Evolutionary conservation across 2,888 invertebrate species (phyloP), one percentile per base, ranked within the genome.

Genomic region (Lasius platythorax): DNA sequence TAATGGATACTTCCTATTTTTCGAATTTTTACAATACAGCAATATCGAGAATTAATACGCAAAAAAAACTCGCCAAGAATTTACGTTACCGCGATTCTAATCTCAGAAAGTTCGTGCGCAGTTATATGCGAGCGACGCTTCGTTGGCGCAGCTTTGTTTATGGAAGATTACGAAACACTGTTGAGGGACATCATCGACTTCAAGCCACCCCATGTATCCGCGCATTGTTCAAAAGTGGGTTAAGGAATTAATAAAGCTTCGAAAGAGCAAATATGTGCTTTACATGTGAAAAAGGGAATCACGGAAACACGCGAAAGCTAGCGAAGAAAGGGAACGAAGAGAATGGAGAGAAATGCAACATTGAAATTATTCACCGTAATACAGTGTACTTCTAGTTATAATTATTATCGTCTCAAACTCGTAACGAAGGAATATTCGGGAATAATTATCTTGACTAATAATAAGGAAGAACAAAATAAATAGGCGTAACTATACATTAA

Each of bases 221-320:
- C 50, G 81, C 64, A 83, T 87, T 87, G 84, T 87, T 81, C 63
- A 74, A 84, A 87, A 86, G 79, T 87, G 67, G 84, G 84, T 83
- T 87, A 86, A 83, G 86, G 76, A 84, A 84, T 82, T 87, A 87
- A 84, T 87, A 86, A 84, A 86, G 75, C 66, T 86, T 75, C 37
- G 79, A 81, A 56, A 76, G 66, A 46, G 33, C 33, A 68, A 68
- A 73, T 43, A 28, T 72, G 72, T 63, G 46, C 64, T 53, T 53
- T 64, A 74, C 28, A 40, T 30, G 50, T 18, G 58, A 37, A 81
- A 50, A 67, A 43, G 37, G 43, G 58, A 72, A 72, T 70, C 33
- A 40, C 30, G 43, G 70, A 12, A n/a, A 78, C 23, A 63, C 64
- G 43, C 43, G 43, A 28, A 56, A 40, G 33, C 43, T 43, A 73